Percentiles rank a stretch among this genome's conserved stretches.
phyloP scores from a whole-genome alignment of 2,797 vertebrate genomes.

The Cichlasoma orientale region DNA sequence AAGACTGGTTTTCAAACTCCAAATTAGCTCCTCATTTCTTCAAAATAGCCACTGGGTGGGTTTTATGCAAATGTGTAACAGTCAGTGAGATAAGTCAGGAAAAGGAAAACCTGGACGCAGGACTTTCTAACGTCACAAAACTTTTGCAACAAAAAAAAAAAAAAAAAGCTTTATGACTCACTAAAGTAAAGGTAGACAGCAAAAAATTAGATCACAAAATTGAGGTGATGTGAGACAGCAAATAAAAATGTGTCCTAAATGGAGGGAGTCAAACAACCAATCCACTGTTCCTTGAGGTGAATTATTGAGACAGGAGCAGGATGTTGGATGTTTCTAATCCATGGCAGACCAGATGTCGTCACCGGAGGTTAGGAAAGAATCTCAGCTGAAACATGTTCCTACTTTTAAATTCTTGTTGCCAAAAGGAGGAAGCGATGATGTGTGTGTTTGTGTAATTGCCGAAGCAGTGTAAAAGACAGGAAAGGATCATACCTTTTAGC shows the following conservation, averaged over 20 bases:
- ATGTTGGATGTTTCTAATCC: conserved; percentile 34
- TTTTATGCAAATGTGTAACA: background rate
- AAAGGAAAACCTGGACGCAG: background rate
- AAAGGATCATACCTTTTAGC: background rate
- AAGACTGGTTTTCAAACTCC: background rate
- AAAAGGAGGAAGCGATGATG: background rate
- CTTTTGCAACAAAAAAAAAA: no score
- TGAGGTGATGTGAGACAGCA: no score
- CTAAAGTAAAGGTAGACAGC: no score
- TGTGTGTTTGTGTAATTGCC: background rate
- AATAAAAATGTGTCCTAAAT: background rate
- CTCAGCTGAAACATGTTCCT: background rate
- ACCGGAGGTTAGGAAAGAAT: background rate
- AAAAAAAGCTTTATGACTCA: no score
- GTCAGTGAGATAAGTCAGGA: rapidly evolving
- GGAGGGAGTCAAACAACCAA: background rate
- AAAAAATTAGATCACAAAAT: no score
- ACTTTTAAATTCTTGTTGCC: conserved; percentile 13
- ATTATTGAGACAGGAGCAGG: conserved; percentile 43
- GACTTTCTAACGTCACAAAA: no score
- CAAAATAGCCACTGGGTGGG: background rate
- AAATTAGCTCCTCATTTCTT: background rate
- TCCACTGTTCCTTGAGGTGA: conserved; percentile 20
- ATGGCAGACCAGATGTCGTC: conserved; percentile 14
- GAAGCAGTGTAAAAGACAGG: background rate